phyloP scores from a whole-genome alignment of 2,888 invertebrate genomes.

The Venustoraphidia nigricollis region DNA sequence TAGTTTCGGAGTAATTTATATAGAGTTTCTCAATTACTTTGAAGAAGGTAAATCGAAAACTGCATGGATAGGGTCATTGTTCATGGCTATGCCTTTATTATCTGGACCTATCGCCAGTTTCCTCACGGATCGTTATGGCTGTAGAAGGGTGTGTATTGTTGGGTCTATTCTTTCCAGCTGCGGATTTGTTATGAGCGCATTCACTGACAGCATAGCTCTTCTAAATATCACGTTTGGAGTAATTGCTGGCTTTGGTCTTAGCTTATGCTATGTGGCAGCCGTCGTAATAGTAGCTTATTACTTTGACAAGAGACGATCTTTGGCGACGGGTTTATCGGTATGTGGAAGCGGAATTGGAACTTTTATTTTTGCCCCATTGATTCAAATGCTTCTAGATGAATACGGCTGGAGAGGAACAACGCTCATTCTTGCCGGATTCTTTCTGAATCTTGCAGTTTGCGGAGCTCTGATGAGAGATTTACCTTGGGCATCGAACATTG shows the following conservation, averaged over 20 bases:
- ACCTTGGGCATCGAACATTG: constrained; percentile 46
- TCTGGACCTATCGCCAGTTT: constrained; percentile 77
- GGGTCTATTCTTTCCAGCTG: constrained; percentile 59
- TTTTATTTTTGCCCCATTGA: constrained; percentile 70
- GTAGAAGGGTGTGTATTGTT: constrained; percentile 60
- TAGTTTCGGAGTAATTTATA: constrained; percentile 80
- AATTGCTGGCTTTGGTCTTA: constrained; percentile 69
- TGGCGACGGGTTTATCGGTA: constrained; percentile 75
- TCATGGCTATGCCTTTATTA: constrained; percentile 80
- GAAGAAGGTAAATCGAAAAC: constrained; percentile 73
- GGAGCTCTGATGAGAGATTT: constrained; percentile 69
- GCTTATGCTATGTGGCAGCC: constrained; percentile 78
- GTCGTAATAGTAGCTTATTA: constrained; percentile 84
- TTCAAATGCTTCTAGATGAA: constrained; percentile 52
- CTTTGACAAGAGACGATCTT: constrained; percentile 68
- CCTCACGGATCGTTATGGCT: constrained; percentile 69
- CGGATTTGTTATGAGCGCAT: constrained; percentile 65
- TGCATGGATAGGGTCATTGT: constrained; percentile 79
- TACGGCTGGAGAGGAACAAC: constrained; percentile 77
- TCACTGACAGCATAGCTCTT: constrained; percentile 58
- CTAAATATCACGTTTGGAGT: constrained; percentile 72
- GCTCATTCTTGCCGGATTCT: constrained; percentile 63
- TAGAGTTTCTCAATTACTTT: constrained; percentile 73
- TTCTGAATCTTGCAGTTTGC: constrained; percentile 68
- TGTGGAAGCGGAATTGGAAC: constrained; percentile 83